phyloP scores from a whole-genome alignment of 2,113 vertebrate species.

The Meles meles region DNA sequence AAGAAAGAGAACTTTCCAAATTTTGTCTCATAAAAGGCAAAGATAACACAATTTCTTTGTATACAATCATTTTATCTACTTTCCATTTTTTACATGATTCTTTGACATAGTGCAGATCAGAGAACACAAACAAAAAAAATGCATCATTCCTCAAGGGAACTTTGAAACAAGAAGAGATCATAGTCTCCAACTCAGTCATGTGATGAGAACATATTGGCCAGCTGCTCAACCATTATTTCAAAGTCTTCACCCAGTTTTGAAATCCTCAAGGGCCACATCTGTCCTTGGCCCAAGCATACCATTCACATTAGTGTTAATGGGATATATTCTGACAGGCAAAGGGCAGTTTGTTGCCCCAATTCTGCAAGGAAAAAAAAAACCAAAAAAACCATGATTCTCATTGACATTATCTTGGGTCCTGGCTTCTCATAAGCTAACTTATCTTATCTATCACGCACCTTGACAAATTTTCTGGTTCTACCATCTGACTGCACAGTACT shows the following conservation, averaged over 20 bases:
- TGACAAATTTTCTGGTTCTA: constrained; percentile 54
- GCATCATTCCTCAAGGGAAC: background rate
- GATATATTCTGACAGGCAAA: constrained; percentile 36
- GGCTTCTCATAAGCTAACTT: constrained; percentile 55
- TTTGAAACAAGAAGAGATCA: constrained; percentile 8
- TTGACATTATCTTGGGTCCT: constrained; percentile 55
- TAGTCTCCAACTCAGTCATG: constrained; percentile 42
- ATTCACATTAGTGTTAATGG: constrained; percentile 8
- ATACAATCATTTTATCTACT: background rate
- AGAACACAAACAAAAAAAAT: background rate
- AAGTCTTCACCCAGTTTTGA: constrained; percentile 64
- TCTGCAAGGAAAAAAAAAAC: constrained; percentile 35
- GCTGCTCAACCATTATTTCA: constrained; percentile 29
- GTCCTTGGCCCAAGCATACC: constrained; percentile 40
- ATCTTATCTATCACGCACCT: constrained; percentile 62
- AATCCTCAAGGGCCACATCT: constrained; percentile 32
- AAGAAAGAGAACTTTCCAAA: background rate
- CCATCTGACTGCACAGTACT: background rate
- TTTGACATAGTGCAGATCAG: background rate
- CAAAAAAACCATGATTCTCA: background rate
- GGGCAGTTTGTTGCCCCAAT: constrained; percentile 31
- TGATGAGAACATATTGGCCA: constrained; percentile 13
- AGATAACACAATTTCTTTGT: background rate
- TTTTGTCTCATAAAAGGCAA: constrained; percentile 25
- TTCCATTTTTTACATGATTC: background rate